Base-by-base conservation (phyloP, 2,888 invertebrate genomes). In the Macrostomum cliftonense region DNA sequence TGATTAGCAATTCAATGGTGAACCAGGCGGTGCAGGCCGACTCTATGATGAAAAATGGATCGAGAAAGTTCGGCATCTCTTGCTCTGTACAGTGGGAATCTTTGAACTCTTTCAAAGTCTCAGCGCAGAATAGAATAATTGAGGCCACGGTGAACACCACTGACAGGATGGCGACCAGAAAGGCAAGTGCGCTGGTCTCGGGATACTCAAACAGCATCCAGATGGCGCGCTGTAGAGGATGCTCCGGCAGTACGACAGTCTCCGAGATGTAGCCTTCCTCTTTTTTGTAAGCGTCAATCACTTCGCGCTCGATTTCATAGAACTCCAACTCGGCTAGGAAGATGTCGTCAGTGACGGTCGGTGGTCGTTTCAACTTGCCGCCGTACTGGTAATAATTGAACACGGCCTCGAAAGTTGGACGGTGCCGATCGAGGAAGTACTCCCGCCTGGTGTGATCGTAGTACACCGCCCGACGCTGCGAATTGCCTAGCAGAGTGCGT, bases 1-100 rank as follows among this genome's bases (percentile, higher is more conserved):
- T 65, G 5, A 72, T 57, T 21, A 70, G 47, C 2, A 73, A 62
- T 59, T 74, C 74, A 13, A 71, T 54, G 4, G 73, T 72, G 57
- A 74, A 74, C 71, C 73, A 74, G 9, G 67, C 56, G 21, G 71
- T 72, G 59, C 74, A 74, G 39, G 65, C 55, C 12, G 71, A 65
- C 57, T 74, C 73, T 28, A 73, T 61, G 54, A 71, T 62, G 58
- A 74, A 73, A 59, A 74, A 74, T 37, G 65, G 62, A 38, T 67
- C 65, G 4, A 55, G 53, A 53, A 63, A 67, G 50, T 64, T 62
- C 12, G 63, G 61, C 5, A 58, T 55, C 37, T 60, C 58, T 14
- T 58, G 61, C 21, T 59, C 55, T 16, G 56, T 56, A 50, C 68
- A 68, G 43, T 62, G 59, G 17, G 58, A 57, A 21, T 56, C 55